Percentiles rank a stretch among this genome's conserved stretches.
Evolutionary conservation across 1,140 invertebrate genomes (phyloP).

Genomic region (Drosophila baimaii): DNA sequence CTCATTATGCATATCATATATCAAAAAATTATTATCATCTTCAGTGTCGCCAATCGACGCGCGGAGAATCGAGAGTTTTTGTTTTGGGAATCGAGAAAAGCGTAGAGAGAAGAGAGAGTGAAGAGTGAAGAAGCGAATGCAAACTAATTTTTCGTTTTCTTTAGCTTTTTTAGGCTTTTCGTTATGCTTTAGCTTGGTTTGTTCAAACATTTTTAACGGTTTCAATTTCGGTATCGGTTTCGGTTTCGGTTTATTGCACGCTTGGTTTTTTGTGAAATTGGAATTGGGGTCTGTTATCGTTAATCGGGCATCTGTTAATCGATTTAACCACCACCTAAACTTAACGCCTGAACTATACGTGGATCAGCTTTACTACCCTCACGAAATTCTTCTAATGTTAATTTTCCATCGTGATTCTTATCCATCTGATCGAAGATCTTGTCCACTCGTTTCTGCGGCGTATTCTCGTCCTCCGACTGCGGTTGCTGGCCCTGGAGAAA

Average conservation of each 20-base stretch:
- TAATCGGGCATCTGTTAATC: slow-evolving; percentile 32
- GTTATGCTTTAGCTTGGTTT: slow-evolving; percentile 8
- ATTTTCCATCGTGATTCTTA: slow-evolving; percentile 98
- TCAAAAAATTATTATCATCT: slow-evolving; percentile 83
- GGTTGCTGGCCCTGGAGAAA: slow-evolving; percentile 92
- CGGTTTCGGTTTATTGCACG: slow-evolving; percentile 37
- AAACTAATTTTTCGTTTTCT: slow-evolving; percentile 16
- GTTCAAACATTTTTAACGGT: slow-evolving; percentile 25
- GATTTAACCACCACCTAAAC: slow-evolving; percentile 90
- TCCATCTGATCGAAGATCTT: slow-evolving; percentile 99
- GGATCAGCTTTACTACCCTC: slow-evolving; percentile 99
- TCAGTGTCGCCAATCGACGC: slow-evolving; percentile 67
- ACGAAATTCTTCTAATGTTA: slow-evolving; percentile 98
- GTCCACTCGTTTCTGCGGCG: slow-evolving; percentile 97
- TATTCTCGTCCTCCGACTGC: slow-evolving; percentile 96
- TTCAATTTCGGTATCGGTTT: slow-evolving; percentile 9
- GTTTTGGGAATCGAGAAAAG: slow-evolving; percentile 40
- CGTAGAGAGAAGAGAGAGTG: slow-evolving; percentile 34
- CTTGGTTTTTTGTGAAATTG: slow-evolving; percentile 23
- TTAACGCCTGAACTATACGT: slow-evolving; percentile 97
- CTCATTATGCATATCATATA: slow-evolving; percentile 51
- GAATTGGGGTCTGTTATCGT: slow-evolving; percentile 25
- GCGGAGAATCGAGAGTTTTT: slow-evolving; percentile 53
- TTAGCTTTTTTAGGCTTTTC: slow-evolving; percentile 12
- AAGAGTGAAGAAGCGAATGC: slow-evolving; percentile 32